Base-by-base conservation (phyloP, 2,797 vertebrate genomes). In the Siniperca scherzeri region DNA sequence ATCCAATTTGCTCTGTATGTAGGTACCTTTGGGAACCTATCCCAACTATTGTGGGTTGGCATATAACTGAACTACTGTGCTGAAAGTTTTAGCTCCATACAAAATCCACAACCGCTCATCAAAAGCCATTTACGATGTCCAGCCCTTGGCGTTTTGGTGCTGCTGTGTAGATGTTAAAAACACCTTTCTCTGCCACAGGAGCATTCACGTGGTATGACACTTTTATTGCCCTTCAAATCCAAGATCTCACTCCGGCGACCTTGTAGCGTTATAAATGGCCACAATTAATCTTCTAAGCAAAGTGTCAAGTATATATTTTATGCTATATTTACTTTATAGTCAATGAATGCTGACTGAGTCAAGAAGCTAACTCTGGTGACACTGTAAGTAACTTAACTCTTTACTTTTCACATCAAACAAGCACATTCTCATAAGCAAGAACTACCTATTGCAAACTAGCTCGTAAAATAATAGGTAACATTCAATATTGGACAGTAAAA, bases 21-120 rank as follows among this genome's bases (percentile, higher is more conserved):
- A 8, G 13, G 6, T 57, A 59, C 30, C 52, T 84, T 82, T 74
- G 11, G 30, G 73, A 89, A 72, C 78, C 25, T 10, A 64, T 9
- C 25, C 21, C 48, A 88, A 88, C 85, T 89, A 70, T 55, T 76
- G 81, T 81, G 50, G 73, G 74, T 70, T 89, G 85, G 74, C 83
- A 80, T 87, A 71, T 83, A 82, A 70, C 76, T 85, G 84, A 91
- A 92, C 89, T 90, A 93, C 89, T 88, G 80, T 77, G 83, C 77
- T 92, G 80, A 93, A 95, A 95, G 94, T 95, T 95, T 94, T 71
- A 92, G 85, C 87, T 91, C 84, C 86, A 71, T 78, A 83, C 83
- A 78, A 90, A 91, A 92, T 90, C 80, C 82, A 80, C 74, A 86
- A 76, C 59, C 74, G 87, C 74, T 91, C 82, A 88, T 89, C 75